These are phyloP conservation scores for Hypolimnas misippus DNA, from an alignment of 2,888 invertebrate species.

Conservation along the genomic window DNA sequence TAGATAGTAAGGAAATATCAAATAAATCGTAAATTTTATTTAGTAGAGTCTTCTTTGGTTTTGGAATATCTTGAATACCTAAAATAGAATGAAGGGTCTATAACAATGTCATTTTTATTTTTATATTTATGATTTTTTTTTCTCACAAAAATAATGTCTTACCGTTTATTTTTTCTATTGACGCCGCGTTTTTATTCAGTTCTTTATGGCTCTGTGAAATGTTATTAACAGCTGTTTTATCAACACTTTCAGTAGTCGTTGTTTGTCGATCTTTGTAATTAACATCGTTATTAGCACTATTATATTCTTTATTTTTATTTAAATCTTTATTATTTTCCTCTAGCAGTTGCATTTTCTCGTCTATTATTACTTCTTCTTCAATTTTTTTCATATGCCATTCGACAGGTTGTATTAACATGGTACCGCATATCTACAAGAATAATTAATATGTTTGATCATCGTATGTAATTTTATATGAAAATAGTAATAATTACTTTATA, in stretches of 20 bases:
- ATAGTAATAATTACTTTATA: too few relatives aligned
- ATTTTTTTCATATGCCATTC: constrained; percentile 80
- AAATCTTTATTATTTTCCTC: constrained; percentile 61
- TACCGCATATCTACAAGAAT: constrained; percentile 80
- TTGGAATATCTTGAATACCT: constrained; percentile 47
- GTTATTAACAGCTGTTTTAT: constrained; percentile 50
- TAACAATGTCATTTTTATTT: too few relatives aligned
- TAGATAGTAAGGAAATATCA: constrained; percentile 86
- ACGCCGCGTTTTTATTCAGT: constrained; percentile 47
- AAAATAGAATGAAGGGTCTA: constrained; percentile 41
- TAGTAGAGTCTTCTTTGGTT: constrained; percentile 50
- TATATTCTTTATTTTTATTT: constrained; percentile 58
- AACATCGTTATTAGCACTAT: constrained; percentile 45
- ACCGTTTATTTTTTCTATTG: constrained; percentile 57
- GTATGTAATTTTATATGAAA: too few relatives aligned
- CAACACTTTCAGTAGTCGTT: constrained; percentile 45
- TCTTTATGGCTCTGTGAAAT: constrained; percentile 59
- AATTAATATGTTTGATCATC: background rate
- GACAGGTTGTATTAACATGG: constrained; percentile 84
- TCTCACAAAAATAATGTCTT: constrained; percentile 41
- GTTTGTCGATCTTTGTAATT: constrained; percentile 43
- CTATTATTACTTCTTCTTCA: constrained; percentile 64
- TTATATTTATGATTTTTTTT: too few relatives aligned
- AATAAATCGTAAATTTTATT: constrained; percentile 77
- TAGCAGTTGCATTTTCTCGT: constrained; percentile 67